Percentiles rank a stretch among this genome's conserved stretches.
These are phyloP conservation scores for Hypsibius dujardini DNA, from an alignment of 1,140 invertebrate genomes.

Conservation along the genomic window DNA sequence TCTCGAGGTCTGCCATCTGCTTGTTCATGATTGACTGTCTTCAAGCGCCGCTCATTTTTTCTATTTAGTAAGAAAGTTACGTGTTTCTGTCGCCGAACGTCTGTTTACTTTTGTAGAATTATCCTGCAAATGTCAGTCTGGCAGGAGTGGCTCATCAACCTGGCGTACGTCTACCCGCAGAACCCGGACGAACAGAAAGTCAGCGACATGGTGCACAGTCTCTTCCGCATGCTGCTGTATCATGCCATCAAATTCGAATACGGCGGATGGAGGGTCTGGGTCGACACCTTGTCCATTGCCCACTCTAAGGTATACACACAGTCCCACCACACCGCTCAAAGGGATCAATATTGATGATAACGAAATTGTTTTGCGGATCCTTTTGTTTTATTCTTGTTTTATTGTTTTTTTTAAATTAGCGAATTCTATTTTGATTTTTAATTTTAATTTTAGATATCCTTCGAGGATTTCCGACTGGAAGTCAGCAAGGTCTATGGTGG, in stretches of 20 bases:
- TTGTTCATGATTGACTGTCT: no score
- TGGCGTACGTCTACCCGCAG: constrained; percentile 93
- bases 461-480: constrained; percentile 7
- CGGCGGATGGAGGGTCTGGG: constrained; percentile 99
- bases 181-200: constrained; percentile 86
- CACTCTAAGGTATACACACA: constrained; percentile 70
- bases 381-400: not conserved
- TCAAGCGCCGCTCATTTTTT: no score
- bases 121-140: constrained; percentile 99
- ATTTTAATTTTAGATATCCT: not conserved
- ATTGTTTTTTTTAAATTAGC: not conserved
- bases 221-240: constrained; percentile 90
- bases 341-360: no score
- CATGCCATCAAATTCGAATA: constrained; percentile 98
- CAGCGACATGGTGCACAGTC: constrained; percentile 90
- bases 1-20: no score
- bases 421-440: not conserved
- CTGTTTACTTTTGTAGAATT: constrained; percentile 41
- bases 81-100: not conserved
- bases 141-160: constrained; percentile 98
- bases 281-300: constrained; percentile 94
- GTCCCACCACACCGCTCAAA: not conserved
- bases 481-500: constrained; percentile 2
- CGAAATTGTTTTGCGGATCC: no score
- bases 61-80: no score